Base-by-base conservation (phyloP, 1,140 invertebrate genomes). In the Lysiphlebus fabarum region DNA sequence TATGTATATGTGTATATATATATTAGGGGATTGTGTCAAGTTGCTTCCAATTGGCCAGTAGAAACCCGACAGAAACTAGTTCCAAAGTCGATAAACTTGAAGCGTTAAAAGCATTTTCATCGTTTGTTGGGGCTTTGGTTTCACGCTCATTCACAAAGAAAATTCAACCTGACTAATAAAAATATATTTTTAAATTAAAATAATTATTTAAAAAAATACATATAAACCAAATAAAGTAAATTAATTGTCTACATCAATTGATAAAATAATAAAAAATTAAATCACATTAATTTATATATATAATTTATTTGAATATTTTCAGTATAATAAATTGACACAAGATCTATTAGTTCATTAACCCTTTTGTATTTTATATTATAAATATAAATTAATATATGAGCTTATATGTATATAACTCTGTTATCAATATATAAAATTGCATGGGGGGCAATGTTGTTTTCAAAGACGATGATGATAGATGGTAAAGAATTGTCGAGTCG, bases 351-450 rank as follows among this genome's bases (percentile, higher is more conserved):
- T 71, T 70, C 67, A 74, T 72, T 72, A 72, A 66, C 63, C 64
- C 75, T 77, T 75, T 76, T 75, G 73, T 77, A 69, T 11, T 7
- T 70, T 70, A 67, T 48, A n/a, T 71, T 69, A 76, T 76, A 76
- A 70, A 68, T 7, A 51, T 68, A 71, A 68, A 76, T 77, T 74
- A 76, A 71, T 76, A 76, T 76, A 77, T 77, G 72, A 76, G 70
- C 68, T 72, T 26, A 26, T 26, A 26, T 2, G 17, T 4, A 2
- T 26, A 26, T 26, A 2, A 26, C 17, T 2, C 17, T 26, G 17
- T 26, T 26, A 26, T 26, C 17, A 26, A 26, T 26, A 26, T 26
- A 26, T 26, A 26, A 26, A 26, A 26, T 26, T 2, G 17, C 17
- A 26, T 26, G 17, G 17, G 17, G 17, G 17, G 17, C 17, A 26